Conservation (phyloP, 53 echinoderm and acorn worm species). For the Echinarachnius parma region DNA sequence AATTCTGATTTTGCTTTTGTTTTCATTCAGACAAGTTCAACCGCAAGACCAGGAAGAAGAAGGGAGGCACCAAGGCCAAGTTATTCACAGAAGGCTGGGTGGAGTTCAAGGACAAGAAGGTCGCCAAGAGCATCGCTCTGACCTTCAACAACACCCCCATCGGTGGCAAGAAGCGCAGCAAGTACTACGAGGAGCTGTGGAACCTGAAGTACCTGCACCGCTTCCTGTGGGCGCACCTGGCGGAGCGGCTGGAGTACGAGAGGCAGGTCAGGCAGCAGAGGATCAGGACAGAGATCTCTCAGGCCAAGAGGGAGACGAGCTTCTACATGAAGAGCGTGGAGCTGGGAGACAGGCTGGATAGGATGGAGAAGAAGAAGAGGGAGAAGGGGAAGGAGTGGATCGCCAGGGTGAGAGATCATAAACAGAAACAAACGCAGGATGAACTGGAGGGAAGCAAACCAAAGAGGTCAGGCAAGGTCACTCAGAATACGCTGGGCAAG, state of each 20-base stretch:
- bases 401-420: slow-evolving; percentile 50
- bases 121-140: slow-evolving; percentile 80
- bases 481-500: slow-evolving; percentile 56
- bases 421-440: slow-evolving; percentile 64
- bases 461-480: slow-evolving; percentile 69
- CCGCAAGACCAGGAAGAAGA: slow-evolving; percentile 64
- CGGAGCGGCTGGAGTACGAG: slow-evolving; percentile 80
- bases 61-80: slow-evolving; percentile 56
- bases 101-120: slow-evolving; percentile 86
- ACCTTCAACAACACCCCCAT: slow-evolving; percentile 89
- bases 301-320: slow-evolving; percentile 80
- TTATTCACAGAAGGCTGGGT: slow-evolving; percentile 83
- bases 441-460: slow-evolving; percentile 21
- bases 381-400: slow-evolving; percentile 81
- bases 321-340: slow-evolving; percentile 79
- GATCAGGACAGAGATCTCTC: slow-evolving; percentile 76
- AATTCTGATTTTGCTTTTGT: too few species aligned
- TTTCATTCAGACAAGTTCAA: slow-evolving; percentile 61
- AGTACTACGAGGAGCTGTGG: slow-evolving; percentile 90
- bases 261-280: slow-evolving; percentile 80
- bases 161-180: slow-evolving; percentile 68
- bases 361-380: slow-evolving; percentile 67
- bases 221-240: slow-evolving; percentile 90
- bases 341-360: slow-evolving; percentile 60
- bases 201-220: slow-evolving; percentile 80